Percentiles rank a stretch among this genome's conserved stretches.
Conservation (phyloP, 2,888 invertebrate genomes). For the Quadroppia sp. region DNA sequence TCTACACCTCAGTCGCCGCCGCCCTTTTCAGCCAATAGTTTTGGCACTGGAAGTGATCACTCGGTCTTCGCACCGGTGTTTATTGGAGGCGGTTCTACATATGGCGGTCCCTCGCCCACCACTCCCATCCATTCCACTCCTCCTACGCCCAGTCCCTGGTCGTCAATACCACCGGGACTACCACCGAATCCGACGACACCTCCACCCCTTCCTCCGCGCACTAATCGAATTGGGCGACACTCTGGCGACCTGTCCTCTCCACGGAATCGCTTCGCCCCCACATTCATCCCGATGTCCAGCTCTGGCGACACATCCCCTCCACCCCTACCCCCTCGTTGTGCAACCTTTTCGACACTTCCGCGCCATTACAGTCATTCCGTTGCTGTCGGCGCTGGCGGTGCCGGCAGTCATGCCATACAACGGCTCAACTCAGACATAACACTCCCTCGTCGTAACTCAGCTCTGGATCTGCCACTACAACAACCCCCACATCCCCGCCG, state of each 20-base stretch:
- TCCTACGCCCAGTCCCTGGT: constrained; percentile 39
- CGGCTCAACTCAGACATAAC: constrained; percentile 39
- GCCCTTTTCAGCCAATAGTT: constrained; percentile 49
- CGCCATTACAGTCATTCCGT: constrained; percentile 16
- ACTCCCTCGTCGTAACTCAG: constrained; percentile 33
- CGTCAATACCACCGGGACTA: constrained; percentile 49
- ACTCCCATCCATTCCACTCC: constrained; percentile 39
- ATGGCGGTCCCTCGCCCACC: constrained; percentile 28
- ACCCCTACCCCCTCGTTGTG: constrained; percentile 42
- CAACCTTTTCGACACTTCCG: constrained; percentile 22
- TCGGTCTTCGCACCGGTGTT: constrained; percentile 57
- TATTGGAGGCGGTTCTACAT: constrained; percentile 49
- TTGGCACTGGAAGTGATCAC: constrained; percentile 55
- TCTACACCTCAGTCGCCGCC: constrained; percentile 56
- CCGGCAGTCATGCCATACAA: constrained; percentile 26
- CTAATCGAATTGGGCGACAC: neutral
- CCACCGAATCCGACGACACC: constrained; percentile 45
- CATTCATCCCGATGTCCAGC: constrained; percentile 1
- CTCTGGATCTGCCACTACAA: constrained; percentile 47
- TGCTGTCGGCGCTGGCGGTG: neutral
- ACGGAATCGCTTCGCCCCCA: constrained; percentile 36
- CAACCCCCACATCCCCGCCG: constrained; percentile 59
- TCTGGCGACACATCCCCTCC: constrained; percentile 38
- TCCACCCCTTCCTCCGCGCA: constrained; percentile 42
- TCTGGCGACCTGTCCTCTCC: constrained; percentile 35